These are phyloP conservation scores for Trichomalopsis sarcophagae DNA, from an alignment of 1,140 invertebrate species.

Conservation along the genomic window DNA sequence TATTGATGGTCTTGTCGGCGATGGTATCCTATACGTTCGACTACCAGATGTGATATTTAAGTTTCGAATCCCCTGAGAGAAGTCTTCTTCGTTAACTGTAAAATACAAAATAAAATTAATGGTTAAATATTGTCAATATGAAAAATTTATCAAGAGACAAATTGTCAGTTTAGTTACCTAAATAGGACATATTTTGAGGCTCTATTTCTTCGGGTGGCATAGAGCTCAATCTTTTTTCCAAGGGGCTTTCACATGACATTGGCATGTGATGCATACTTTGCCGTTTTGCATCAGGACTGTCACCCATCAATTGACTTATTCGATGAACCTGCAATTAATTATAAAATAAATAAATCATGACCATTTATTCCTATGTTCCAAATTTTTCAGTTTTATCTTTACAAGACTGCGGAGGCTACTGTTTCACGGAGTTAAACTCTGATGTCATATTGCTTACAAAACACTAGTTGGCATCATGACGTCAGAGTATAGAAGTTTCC, in stretches of 20 bases:
- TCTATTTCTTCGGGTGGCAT: constrained; percentile 88
- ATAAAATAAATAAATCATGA: background rate
- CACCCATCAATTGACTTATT: constrained; percentile 74
- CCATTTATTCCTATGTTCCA: background rate
- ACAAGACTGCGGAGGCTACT: background rate
- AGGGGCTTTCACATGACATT: constrained; percentile 68
- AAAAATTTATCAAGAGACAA: background rate
- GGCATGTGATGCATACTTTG: constrained; percentile 70
- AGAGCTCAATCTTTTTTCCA: constrained; percentile 71
- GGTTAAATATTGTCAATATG: constrained; percentile 45
- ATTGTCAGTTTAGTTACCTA: constrained; percentile 78
- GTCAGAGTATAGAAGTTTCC: background rate
- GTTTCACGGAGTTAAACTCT: background rate
- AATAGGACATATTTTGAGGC: constrained; percentile 94
- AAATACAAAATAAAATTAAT: constrained; percentile 54
- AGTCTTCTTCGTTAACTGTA: constrained; percentile 75
- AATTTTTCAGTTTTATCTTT: background rate
- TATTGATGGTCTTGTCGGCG: constrained; percentile 83
- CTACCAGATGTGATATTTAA: constrained; percentile 90
- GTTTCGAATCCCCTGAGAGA: constrained; percentile 80
- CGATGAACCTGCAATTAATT: constrained; percentile 69
- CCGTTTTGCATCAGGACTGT: constrained; percentile 71
- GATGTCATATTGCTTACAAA: background rate
- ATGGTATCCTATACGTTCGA: constrained; percentile 90
- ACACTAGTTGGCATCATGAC: background rate